These are phyloP conservation scores for Hesperia comma DNA, from an alignment of 2,888 invertebrate genomes.

Conservation along the genomic window DNA sequence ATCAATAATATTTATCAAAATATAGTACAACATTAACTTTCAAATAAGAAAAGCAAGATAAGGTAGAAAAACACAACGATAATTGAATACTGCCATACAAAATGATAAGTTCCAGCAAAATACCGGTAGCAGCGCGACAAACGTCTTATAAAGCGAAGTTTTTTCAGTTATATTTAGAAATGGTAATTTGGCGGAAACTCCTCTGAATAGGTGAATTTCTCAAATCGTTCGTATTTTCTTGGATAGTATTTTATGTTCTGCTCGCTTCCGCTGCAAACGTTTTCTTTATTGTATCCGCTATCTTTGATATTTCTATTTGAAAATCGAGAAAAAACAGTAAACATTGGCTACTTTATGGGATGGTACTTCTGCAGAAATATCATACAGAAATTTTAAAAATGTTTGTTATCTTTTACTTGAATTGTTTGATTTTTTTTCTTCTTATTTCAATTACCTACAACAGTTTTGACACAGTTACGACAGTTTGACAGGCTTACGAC, in stretches of 20 bases:
- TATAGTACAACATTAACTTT: too few relatives aligned
- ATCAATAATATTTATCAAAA: too few relatives aligned
- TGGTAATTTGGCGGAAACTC: conserved; percentile 27
- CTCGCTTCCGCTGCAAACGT: conserved; percentile 15
- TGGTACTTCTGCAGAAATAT: not conserved
- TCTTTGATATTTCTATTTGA: conserved; percentile 19
- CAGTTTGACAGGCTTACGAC: too few relatives aligned
- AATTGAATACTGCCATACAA: not conserved
- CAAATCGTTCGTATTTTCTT: conserved; percentile 32
- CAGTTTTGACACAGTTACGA: too few relatives aligned
- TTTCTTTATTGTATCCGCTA: conserved; percentile 4
- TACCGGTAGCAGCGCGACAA: not conserved
- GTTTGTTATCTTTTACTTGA: too few relatives aligned
- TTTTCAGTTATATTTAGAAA: conserved; percentile 26
- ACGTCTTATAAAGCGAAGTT: conserved; percentile 23
- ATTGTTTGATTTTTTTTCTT: too few relatives aligned
- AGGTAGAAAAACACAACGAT: too few relatives aligned
- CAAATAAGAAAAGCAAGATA: too few relatives aligned
- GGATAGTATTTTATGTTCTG: conserved; percentile 29
- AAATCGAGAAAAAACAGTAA: conserved; percentile 5
- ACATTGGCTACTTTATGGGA: not conserved
- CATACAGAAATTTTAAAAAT: not conserved
- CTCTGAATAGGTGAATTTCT: conserved; percentile 29
- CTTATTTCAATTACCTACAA: too few relatives aligned
- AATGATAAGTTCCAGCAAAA: not conserved